Evolutionary conservation across 2,888 invertebrate species (phyloP), one percentile per base, ranked within the genome.

Genomic region (Arrhopalites spinosus): DNA sequence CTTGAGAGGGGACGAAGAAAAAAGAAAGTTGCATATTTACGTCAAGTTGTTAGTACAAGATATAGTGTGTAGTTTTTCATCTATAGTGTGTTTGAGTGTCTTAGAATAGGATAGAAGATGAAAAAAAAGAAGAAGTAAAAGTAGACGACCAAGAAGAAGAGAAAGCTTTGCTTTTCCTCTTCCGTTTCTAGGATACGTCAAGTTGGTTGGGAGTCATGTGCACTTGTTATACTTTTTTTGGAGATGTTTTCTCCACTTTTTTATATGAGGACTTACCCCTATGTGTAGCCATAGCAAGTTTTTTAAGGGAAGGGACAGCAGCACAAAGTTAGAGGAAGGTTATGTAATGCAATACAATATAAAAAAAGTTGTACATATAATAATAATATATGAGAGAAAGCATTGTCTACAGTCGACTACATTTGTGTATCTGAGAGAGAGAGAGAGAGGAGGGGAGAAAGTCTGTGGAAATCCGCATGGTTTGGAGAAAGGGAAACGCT

Each of bases 401-500:
- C 36, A 36, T 36, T 36, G 36, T 36, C 36, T 36, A 36, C 5
- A n/a, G 50, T 50, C 50, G 2, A 2, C 17, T 17, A n/a, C 15
- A 5, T 50, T 15, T 50, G 50, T 50, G 50, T 50, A 50, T 50
- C 17, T 15, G 8, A 8, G 15, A n/a, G 2, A 50, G n/a, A n/a
- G n/a, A n/a, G n/a, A n/a, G 50, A n/a, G 50, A 3, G 50, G 3
- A 50, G 50, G 50, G 15, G n/a, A 50, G 50, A n/a, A 50, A 50
- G 50, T 50, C 50, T 50, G 50, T 50, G 50, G 50, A 50, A 61
- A 27, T 61, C 61, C 61, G 25, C 27, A 23, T 36, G 36, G 5
- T 20, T 27, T 61, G 3, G 27, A 61, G 61, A 61, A 61, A 23
- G 61, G 61, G 20, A 27, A 25, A 70, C 61, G 70, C 69, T 75